Base-by-base conservation (phyloP, 1,140 invertebrate genomes). In the Drosophila virilis region DNA sequence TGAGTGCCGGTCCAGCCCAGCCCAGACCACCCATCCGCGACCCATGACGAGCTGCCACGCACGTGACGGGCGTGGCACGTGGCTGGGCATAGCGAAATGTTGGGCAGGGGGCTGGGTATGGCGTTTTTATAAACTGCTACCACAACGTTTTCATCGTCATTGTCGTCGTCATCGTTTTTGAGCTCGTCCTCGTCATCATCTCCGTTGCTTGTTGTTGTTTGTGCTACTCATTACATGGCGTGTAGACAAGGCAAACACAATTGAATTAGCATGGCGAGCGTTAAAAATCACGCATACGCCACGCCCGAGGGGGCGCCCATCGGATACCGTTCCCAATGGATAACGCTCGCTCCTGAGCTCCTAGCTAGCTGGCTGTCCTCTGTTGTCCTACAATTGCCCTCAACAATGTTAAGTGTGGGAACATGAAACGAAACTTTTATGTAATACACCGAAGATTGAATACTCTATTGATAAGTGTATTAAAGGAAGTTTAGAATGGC, bases 231-330 rank as follows among this genome's bases (percentile, higher is more conserved):
- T 89, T 89, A 89, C 84, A 90, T 90, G 80, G 84, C 77, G 80
- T 89, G 80, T 85, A 89, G 84, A 90, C 85, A 89, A 75, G 74
- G 77, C 80, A 89, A 90, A 89, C 80, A 89, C 83, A 89, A 89
- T 89, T 89, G 84, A 89, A 89, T 89, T 89, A 89, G 77, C 84
- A 89, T 84, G 77, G 84, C 67, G 85, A 69, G 77, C 64, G 66
- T 77, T 70, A 80, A 86, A 86, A 88, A 89, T 89, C 77, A 89
- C 85, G 84, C 84, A 89, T 89, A 89, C 85, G 84, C 80, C 80
- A 80, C 57, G 52, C 73, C 58, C 50, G 15, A 46, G 46, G 37
- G 57, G 45, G 54, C 74, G 59, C 55, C 37, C 50, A 51, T 28
- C 33, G 58, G 13, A 38, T 51, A 50, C 38, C 40, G 52, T 46